Evolutionary conservation across 2,113 vertebrate genomes (phyloP), one percentile per base, ranked within the genome.

Genomic region (pig (Sus scrofa)): DNA sequence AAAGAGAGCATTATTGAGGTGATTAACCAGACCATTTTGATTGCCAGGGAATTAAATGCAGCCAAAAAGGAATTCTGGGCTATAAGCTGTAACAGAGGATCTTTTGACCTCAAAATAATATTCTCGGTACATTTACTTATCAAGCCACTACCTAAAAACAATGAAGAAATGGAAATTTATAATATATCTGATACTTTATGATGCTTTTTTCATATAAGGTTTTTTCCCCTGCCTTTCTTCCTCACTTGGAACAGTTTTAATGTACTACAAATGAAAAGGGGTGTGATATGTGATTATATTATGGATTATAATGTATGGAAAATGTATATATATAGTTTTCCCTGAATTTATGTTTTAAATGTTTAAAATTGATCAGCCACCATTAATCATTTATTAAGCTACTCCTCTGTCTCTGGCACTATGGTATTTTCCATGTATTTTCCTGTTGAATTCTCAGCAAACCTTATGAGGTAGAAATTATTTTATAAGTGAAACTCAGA

Each of bases 81-180:
- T 94, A 71, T 87, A 78, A 87, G 19, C 15, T 65, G 20, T 67
- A 83, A 79, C n/a, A 91, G 75, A 58, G 20, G 54, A 52, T 83
- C 3, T 73, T 92, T 89, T 86, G n/a, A 82, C 86, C 67, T 78
- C 26, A 65, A 94, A 94, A 92, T 14, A 81, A 75, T 84, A 81
- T 56, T 32, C n/a, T 83, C 73, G 67, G 11, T 65, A 70, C 62
- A 94, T 91, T 89, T 92, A 74, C 32, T 77, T 18, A 81, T 86
- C 34, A 77, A 88, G 44, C 44, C 30, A 71, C 52, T 83, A 83
- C 20, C n/a, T 54, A 77, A 14, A 77, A 89, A 95, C 30, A 92
- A 63, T 50, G 82, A 32, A 60, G 19, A 86, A 73, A 77, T 11
- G 44, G 19, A 37, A 83, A 86, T 39, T 52, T 58, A 70, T 65